These are phyloP conservation scores for Tetranychus piercei DNA, from an alignment of 2,888 invertebrate species.

Conservation along the genomic window DNA sequence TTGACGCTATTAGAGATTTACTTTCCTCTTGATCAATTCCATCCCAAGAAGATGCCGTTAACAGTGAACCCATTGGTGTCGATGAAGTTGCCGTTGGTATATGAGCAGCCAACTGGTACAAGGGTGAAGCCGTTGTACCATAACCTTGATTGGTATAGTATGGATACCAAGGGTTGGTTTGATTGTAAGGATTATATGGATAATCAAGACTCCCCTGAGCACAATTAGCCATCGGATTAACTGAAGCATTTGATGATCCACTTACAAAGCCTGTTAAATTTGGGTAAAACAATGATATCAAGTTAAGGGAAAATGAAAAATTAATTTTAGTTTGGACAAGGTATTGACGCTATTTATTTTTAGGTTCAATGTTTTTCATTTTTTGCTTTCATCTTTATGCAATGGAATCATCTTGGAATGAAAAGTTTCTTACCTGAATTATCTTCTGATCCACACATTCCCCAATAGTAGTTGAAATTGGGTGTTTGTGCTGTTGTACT, in stretches of 20 bases:
- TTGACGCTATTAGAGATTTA: not conserved
- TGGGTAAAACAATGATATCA: not conserved
- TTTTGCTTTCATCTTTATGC: not conserved
- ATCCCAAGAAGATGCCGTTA: not conserved
- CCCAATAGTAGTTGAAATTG: not conserved
- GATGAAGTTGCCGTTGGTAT: slow-evolving; percentile 1
- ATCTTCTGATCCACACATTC: not conserved
- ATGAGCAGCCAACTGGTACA: slow-evolving; percentile 4
- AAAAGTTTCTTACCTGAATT: slow-evolving; percentile 3
- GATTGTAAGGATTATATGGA: slow-evolving; percentile 7
- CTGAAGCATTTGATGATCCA: not conserved
- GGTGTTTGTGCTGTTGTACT: not conserved
- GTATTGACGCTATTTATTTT: no score
- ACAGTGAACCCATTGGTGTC: not conserved
- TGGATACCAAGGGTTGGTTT: not conserved
- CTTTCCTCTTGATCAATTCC: not conserved
- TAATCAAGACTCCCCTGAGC: slow-evolving; percentile 2
- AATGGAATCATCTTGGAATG: no score
- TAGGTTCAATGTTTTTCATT: not conserved
- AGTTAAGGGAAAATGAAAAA: no score
- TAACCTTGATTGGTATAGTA: not conserved
- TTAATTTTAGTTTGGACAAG: no score
- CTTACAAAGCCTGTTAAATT: slow-evolving; percentile 2
- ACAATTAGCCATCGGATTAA: slow-evolving; percentile 6
- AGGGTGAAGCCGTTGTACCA: not conserved